Evolutionary conservation across 2,888 invertebrate genomes (phyloP).

Genomic region (Ypsolopha sequella): DNA sequence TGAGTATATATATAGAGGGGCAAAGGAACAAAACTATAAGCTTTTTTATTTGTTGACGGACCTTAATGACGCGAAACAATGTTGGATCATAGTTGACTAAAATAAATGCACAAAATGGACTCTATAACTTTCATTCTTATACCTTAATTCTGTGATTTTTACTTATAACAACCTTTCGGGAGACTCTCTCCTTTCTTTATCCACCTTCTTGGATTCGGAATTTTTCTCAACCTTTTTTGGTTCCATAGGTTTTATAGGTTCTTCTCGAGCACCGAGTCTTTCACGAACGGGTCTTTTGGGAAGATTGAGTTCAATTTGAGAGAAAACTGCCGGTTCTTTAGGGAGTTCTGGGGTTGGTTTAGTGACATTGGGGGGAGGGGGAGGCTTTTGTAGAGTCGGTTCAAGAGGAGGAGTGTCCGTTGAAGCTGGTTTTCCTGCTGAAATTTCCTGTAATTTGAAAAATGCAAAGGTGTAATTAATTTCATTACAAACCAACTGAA

Average conservation of each 20-base stretch:
- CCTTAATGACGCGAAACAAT: too few relatives aligned
- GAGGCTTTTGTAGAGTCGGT: not conserved
- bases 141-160: constrained; percentile 27
- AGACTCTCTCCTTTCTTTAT: constrained; percentile 16
- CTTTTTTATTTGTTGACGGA: too few relatives aligned
- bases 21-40: too few relatives aligned
- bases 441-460: not conserved
- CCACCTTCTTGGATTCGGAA: constrained; percentile 10
- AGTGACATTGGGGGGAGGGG: not conserved
- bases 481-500: too few relatives aligned
- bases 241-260: constrained; percentile 15
- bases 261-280: constrained; percentile 42
- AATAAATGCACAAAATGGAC: too few relatives aligned
- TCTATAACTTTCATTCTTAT: constrained; percentile 22
- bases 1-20: too few relatives aligned
- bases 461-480: too few relatives aligned
- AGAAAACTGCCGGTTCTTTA: constrained; percentile 40
- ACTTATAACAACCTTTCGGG: constrained; percentile 52
- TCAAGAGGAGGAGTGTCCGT: not conserved
- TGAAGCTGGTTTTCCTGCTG: not conserved
- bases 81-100: too few relatives aligned
- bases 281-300: constrained; percentile 61
- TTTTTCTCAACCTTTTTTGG: constrained; percentile 15
- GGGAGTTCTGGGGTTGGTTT: constrained; percentile 14
- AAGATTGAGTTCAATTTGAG: constrained; percentile 58